Evolutionary conservation across 2,888 invertebrate genomes (phyloP), one percentile per base, ranked within the genome.

Genomic region (Chymomyza procnemis): DNA sequence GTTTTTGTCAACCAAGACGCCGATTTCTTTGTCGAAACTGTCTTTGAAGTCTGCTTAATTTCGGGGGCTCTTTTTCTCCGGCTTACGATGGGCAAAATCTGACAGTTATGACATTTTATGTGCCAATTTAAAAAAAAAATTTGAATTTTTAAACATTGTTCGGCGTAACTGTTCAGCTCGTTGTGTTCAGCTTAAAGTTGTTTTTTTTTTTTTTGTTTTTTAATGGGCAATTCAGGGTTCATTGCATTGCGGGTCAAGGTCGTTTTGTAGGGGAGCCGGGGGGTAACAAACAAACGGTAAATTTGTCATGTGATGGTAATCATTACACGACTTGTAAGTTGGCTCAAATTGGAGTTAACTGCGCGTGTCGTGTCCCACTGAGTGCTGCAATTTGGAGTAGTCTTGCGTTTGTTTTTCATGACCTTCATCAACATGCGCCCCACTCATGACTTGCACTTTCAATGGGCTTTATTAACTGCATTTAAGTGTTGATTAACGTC

Each of bases 51-150:
- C 34, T 41, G 34, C 34, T 41, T 41, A 41, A 12, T 14, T 41
- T 41, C 12, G 0, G 9, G 12, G 34, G 34, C 34, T 41, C 34
- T 41, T 9, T 3, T 41, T 41, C 34, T 41, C 12, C 12, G 34
- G 26, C 6, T 26, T 26, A 26, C 26, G 26, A 26, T 26, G 26
- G 26, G 34, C 34, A 41, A 41, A 41, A 41, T 41, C 34, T 41
- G 34, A 79, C 85, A 86, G 77, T 86, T 86, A 77, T 86, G 77
- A 75, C 79, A 86, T 57, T 82, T 82, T 82, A 79, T 86, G 82
- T 76, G 79, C 75, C 79, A 74, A 64, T 68, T 69, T 14, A 77
- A 71, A 73, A 70, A 70, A 63, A 34, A 62, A 52, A 55, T 69
- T 77, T 61, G 62, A 63, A 64, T 64, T 63, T 57, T 68, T 69